These are phyloP conservation scores for Tortrix viridana DNA, from an alignment of 2,888 invertebrate species.

Conservation along the genomic window DNA sequence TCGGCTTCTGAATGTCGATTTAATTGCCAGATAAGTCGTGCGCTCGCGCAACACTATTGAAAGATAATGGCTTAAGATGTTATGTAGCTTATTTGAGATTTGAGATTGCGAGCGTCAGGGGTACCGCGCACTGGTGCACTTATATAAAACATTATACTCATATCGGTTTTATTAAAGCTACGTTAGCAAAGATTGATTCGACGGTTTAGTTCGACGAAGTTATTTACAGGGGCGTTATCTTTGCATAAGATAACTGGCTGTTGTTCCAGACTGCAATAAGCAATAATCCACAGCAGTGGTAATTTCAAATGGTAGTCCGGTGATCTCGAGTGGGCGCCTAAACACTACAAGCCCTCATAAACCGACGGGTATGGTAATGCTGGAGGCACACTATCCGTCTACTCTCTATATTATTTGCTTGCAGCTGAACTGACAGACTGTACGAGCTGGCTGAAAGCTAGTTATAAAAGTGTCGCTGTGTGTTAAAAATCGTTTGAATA, in stretches of 20 bases:
- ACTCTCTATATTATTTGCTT: conserved; percentile 64
- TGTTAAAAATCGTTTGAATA: conserved; percentile 14
- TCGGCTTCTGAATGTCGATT: conserved; percentile 83
- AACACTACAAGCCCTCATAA: conserved; percentile 79
- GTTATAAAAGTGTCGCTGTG: conserved; percentile 44
- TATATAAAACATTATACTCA: conserved; percentile 26
- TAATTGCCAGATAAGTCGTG: conserved; percentile 82
- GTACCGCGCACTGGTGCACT: conserved; percentile 23
- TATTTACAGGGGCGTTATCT: conserved; percentile 56
- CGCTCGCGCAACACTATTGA: conserved; percentile 74
- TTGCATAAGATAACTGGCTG: conserved; percentile 65
- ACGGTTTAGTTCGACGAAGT: conserved; percentile 28
- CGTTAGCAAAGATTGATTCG: conserved; percentile 29
- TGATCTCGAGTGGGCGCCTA: conserved; percentile 77
- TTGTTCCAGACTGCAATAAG: conserved; percentile 66
- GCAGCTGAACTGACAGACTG: conserved; percentile 58
- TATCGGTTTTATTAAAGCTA: conserved; percentile 34
- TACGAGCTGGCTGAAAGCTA: conserved; percentile 61
- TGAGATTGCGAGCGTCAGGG: conserved; percentile 51
- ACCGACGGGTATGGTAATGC: conserved; percentile 80
- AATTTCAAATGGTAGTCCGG: conserved; percentile 73
- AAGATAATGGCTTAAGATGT: conserved; percentile 80
- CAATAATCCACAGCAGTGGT: conserved; percentile 77
- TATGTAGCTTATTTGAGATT: conserved; percentile 73
- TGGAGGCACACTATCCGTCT: conserved; percentile 60